Base-by-base conservation (phyloP, 2,113 vertebrate genomes). In the Microtus pennsylvanicus region DNA sequence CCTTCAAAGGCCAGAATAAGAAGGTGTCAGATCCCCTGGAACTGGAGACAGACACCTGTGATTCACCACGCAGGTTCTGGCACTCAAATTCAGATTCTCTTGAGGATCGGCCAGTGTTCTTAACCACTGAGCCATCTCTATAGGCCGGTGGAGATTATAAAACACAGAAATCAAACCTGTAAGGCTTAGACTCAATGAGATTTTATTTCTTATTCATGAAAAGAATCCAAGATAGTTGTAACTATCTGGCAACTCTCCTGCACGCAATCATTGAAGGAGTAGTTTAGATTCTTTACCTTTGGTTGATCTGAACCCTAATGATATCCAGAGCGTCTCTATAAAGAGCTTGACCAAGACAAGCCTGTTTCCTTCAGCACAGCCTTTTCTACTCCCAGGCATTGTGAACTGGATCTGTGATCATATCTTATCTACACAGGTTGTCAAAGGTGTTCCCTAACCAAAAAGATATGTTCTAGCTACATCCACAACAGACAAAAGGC, bases 211-310 rank as follows among this genome's bases (percentile, higher is more conserved):
- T 78, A 76, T 33, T 69, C 42, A 65, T 42, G 17, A 76, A 94
- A 67, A 87, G 13, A 90, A 16, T 89, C 26, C n/a, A 42, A 90
- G 35, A n/a, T 69, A 2, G 47, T 28, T 38, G 0, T 81, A 92
- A 82, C 30, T 50, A 0, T 75, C 74, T 58, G 76, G 24, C 16
- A 28, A 30, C 13, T 69, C 35, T 81, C 35, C 63, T 89, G 50
- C 3, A 22, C 69, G 52, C n/a, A 19, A 14, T 47, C 75, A 58
- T 65, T 91, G 13, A 93, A 21, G 17, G 5, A 94, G 6, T 77
- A 74, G 81, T 75, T 65, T 55, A 58, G 69, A 72, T 89, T 92
- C 38, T 82, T 89, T 90, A 38, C 58, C 45, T 81, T 92, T 86
- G 77, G 81, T 47, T 78, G 19, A 38, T 90, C 35, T 69, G n/a